Base-by-base conservation (phyloP, 2,797 vertebrate species). In the Urocyon cinereoargenteus region DNA sequence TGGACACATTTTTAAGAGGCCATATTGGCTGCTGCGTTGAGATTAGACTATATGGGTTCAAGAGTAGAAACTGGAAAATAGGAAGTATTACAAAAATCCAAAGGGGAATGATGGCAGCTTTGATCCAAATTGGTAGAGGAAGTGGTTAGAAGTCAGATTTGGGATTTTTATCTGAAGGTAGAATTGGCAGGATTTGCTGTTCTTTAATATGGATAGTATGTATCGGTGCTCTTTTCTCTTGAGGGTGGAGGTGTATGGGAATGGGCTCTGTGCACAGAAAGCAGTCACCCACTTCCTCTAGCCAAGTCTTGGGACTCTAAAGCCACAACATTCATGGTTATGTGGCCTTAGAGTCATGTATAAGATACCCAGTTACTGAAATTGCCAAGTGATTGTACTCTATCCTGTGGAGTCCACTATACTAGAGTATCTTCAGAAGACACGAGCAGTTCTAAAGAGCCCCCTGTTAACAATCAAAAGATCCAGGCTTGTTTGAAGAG, bases 161-260 rank as follows among this genome's bases (percentile, higher is more conserved):
- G 88, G 77, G 18, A 81, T 79, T 91, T 89, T 34, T 75, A 68
- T 86, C 73, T 96, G 66, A 62, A 91, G 64, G 15, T 15, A 77
- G 62, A 75, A 82, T 22, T 77, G 36, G 49, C 4, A 90, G 14
- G 45, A 93, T 68, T 78, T 62, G n/a, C 45, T 89, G 3, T 89
- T 91, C 64, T 86, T 93, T 53, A 68, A 55, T 28, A 61, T 28
- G 26, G n/a, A 53, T 3, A 12, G 2, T 55, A 45, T 0, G 10
- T 0, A 12, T 28, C 6, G 49, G 34, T 53, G 36, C 2, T 73
- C 13, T 68, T 90, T n/a, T 49, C n/a, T 14, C 61, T 73, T 16
- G 24, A 93, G 22, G 70, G 10, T 59, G 24, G 59, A 51, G 18
- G 31, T 75, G 3, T 40, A 14, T 49, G 19, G 1, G 34, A 2